A percentile compares a stretch with the other conserved stretches of the same genome.
These are phyloP conservation scores for Mamestra brassicae DNA, from an alignment of 2,888 invertebrate genomes.

Conservation along the genomic window DNA sequence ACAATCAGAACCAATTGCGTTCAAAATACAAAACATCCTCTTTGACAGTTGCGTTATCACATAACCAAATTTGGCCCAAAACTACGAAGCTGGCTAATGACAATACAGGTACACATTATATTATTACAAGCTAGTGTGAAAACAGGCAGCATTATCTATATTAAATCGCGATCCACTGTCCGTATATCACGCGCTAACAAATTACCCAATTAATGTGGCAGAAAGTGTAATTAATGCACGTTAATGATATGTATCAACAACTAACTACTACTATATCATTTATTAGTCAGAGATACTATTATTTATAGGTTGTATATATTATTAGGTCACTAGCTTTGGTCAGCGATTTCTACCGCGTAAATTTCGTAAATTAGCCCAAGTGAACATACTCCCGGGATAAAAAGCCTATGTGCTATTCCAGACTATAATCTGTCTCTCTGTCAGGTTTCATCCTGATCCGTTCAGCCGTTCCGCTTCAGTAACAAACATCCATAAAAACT, in stretches of 20 bases:
- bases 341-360: no score
- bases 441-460: no score
- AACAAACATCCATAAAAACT: no score
- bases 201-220: constrained; percentile 51
- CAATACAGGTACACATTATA: not conserved
- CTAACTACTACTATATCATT: constrained; percentile 13
- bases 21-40: no score
- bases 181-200: constrained; percentile 33
- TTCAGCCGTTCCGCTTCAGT: no score
- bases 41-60: no score
- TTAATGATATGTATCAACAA: constrained; percentile 40
- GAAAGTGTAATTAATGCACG: constrained; percentile 40
- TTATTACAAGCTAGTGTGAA: not conserved
- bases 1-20: no score
- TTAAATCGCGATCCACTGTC: constrained; percentile 31
- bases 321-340: not conserved
- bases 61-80: no score
- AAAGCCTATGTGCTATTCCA: no score
- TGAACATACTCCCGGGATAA: no score
- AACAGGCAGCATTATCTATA: constrained; percentile 39
- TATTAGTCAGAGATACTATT: constrained; percentile 15
- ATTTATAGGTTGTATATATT: not conserved
- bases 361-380: no score
- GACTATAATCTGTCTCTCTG: no score
- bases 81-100: not conserved